A percentile compares a stretch with the other conserved stretches of the same genome.
Evolutionary conservation across 2,113 vertebrate genomes (phyloP).

Genomic region (Sminthopsis crassicaudata): DNA sequence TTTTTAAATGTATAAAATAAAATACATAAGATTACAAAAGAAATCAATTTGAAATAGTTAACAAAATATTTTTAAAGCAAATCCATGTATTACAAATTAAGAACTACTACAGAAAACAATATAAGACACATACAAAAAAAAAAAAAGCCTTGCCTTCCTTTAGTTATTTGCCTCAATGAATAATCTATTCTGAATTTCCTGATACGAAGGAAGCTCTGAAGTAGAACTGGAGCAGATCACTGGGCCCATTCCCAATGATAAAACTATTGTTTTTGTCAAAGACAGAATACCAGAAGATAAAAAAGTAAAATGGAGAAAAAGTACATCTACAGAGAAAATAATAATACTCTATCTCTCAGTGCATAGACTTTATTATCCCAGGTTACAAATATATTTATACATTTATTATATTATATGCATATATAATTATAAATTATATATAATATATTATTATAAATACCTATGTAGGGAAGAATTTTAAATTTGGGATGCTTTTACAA

Average conservation of each 20-base stretch:
- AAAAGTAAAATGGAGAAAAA: background rate
- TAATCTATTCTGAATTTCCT: background rate
- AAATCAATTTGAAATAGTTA: background rate
- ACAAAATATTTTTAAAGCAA: background rate
- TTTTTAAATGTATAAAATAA: too few relatives aligned
- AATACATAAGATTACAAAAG: too few relatives aligned
- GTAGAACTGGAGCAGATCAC: background rate
- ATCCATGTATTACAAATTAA: background rate
- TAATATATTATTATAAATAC: too few relatives aligned
- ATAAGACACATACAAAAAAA: background rate
- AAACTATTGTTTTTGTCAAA: background rate
- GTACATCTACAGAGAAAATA: background rate
- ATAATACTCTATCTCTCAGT: background rate
- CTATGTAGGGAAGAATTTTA: background rate
- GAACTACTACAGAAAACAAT: background rate
- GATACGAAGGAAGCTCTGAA: background rate
- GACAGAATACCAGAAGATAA: background rate
- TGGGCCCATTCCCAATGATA: background rate
- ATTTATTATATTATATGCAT: too few relatives aligned
- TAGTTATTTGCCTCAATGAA: background rate
- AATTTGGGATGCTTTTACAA: background rate
- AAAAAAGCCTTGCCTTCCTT: background rate
- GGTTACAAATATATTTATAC: background rate
- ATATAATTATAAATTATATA: too few relatives aligned
- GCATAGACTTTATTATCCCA: background rate